phyloP scores from a whole-genome alignment of 2,888 invertebrate species.

The Limnephilus marmoratus region DNA sequence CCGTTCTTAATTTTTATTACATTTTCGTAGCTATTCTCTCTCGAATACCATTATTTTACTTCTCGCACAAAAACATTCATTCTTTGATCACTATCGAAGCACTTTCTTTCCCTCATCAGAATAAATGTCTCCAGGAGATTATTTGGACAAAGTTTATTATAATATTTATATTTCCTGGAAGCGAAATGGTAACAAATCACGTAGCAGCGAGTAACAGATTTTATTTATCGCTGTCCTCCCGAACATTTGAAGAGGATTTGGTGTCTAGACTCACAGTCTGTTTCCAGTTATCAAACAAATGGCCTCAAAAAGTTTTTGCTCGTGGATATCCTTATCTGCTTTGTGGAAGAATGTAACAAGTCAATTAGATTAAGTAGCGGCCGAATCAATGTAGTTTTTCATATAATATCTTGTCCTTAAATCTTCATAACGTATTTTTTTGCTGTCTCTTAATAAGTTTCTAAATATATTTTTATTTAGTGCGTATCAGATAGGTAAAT shows the following conservation, averaged over 20 bases:
- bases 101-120: background rate
- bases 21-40: background rate
- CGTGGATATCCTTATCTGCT: conserved; percentile 6
- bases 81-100: conserved; percentile 7
- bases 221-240: background rate
- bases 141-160: background rate
- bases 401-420: background rate
- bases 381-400: background rate
- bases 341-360: background rate
- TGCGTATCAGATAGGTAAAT: no score
- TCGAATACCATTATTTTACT: background rate
- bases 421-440: background rate
- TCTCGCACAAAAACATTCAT: background rate
- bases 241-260: background rate
- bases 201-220: conserved; percentile 6
- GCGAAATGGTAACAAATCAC: conserved; percentile 7
- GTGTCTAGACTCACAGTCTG: conserved; percentile 48
- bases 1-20: background rate
- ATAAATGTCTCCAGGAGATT: background rate
- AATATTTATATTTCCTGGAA: conserved; percentile 9
- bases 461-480: background rate
- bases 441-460: background rate
- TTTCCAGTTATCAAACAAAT: conserved; percentile 45
- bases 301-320: conserved; percentile 39
- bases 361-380: background rate